Evolutionary conservation across 2,113 vertebrate species (phyloP).

Genomic region (Zeus faber): DNA sequence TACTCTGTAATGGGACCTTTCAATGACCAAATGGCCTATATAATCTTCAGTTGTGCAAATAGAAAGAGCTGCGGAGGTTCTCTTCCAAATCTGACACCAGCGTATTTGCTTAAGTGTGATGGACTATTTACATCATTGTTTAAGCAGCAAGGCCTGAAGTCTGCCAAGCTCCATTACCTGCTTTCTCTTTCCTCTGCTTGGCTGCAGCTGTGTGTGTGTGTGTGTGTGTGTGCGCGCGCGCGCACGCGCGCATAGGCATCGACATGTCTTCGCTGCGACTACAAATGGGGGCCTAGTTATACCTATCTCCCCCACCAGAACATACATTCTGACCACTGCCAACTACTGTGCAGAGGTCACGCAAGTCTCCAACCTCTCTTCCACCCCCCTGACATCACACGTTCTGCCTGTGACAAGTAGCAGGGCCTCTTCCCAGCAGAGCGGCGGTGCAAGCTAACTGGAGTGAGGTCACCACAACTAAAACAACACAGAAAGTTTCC

Average conservation of each 20-base stretch:
- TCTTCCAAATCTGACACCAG: slow-evolving; percentile 9
- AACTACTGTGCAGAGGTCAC: no score
- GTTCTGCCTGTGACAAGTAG: slow-evolving; percentile 48
- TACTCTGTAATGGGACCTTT: no score
- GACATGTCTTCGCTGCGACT: no score
- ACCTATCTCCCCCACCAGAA: no score
- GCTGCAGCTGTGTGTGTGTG: slow-evolving; percentile 2
- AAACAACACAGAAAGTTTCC: slow-evolving; percentile 73
- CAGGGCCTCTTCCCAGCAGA: no score
- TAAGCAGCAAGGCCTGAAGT: slow-evolving; percentile 4
- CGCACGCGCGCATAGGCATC: no score
- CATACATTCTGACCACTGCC: no score
- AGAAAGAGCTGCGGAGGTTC: no score
- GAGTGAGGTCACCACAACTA: slow-evolving; percentile 66
- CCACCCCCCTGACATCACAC: slow-evolving; percentile 46
- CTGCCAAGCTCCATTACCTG: slow-evolving; percentile 30
- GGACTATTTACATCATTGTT: slow-evolving; percentile 27
- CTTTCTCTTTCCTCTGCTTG: slow-evolving; percentile 18
- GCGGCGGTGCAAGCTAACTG: slow-evolving; percentile 40
- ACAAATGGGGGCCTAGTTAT: no score
- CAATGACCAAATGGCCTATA: no score
- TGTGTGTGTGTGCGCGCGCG: not conserved
- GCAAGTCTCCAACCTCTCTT: no score
- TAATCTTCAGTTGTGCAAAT: no score
- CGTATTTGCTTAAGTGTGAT: slow-evolving; percentile 30